These are phyloP conservation scores for Iselma pallidipennis DNA, from an alignment of 2,888 invertebrate species.

Conservation along the genomic window DNA sequence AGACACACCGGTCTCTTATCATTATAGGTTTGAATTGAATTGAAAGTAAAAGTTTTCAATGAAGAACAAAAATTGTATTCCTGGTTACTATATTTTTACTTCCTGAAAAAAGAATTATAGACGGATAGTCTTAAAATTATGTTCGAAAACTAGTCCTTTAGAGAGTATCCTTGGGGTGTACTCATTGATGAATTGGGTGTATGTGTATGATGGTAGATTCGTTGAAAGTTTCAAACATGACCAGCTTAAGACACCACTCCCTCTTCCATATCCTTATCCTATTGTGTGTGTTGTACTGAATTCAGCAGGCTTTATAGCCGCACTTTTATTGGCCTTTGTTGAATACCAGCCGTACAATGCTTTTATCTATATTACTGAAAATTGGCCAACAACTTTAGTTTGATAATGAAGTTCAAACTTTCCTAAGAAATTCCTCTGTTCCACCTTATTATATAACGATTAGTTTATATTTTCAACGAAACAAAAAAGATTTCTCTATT, in stretches of 20 bases:
- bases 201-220: background rate
- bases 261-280: background rate
- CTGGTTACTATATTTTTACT: too few species aligned
- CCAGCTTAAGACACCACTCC: background rate
- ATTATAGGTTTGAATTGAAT: too few species aligned
- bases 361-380: slow-evolving; percentile 45
- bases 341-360: slow-evolving; percentile 40
- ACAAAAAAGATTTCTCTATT: background rate
- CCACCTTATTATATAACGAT: background rate
- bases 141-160: too few species aligned
- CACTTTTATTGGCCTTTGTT: slow-evolving; percentile 48
- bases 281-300: background rate
- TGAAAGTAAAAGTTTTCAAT: background rate
- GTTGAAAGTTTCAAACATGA: background rate
- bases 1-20: too few species aligned
- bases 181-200: too few species aligned
- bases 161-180: too few species aligned
- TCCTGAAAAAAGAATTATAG: too few species aligned
- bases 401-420: slow-evolving; percentile 42
- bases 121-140: background rate
- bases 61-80: too few species aligned
- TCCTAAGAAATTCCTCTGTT: slow-evolving; percentile 14
- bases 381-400: slow-evolving; percentile 42
- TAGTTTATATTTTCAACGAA: background rate
- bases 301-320: slow-evolving; percentile 28